Evolutionary conservation across 1,140 invertebrate genomes (phyloP), one percentile per base, ranked within the genome.

Genomic region (Caenorhabditis remanei): DNA sequence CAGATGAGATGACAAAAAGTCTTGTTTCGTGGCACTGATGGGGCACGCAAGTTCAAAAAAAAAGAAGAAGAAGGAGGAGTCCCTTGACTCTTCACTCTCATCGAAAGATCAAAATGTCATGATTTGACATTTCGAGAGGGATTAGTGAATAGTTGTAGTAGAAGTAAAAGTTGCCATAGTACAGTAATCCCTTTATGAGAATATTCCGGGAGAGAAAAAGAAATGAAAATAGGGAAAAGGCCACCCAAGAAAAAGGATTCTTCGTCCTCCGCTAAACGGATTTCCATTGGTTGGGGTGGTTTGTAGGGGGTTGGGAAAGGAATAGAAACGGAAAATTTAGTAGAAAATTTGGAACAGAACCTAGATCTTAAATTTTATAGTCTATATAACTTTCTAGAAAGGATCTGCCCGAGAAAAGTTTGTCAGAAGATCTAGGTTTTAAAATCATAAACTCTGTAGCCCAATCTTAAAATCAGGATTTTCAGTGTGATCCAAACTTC

Each of bases 181-280:
- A 79, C 71, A 79, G 71, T 79, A 79, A 79, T 79, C 71, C 71
- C 43, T 50, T 24, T 50, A 79, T 79, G 71, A 79, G 46, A 79
- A 46, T 79, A 32, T 32, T 32, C 53, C 53, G 46, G 41, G 53
- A 79, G 7, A 6, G 14, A 24, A 50, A 50, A 71, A 21, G 5
- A 71, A 48, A 71, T 46, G 41, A 14, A 41, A 41, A 67, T 9
- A 19, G 63, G 58, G 24, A 24, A 24, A 14, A 79, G 71, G 13
- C 71, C 46, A 50, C 46, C 46, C 71, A 50, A 21, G 32, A 32
- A 79, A 50, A 79, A 48, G 43, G 21, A 79, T 79, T 79, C 11
- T 46, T 71, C 41, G 9, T 50, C 71, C 11, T 79, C 46, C 71
- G 46, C 71, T 79, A 79, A 79, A 79, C 71, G 71, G 21, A 79